Percentiles rank a stretch among this genome's conserved stretches.
These are phyloP conservation scores for Lindbergichthys nudifrons DNA, from an alignment of 2,797 vertebrate species.

Conservation along the genomic window DNA sequence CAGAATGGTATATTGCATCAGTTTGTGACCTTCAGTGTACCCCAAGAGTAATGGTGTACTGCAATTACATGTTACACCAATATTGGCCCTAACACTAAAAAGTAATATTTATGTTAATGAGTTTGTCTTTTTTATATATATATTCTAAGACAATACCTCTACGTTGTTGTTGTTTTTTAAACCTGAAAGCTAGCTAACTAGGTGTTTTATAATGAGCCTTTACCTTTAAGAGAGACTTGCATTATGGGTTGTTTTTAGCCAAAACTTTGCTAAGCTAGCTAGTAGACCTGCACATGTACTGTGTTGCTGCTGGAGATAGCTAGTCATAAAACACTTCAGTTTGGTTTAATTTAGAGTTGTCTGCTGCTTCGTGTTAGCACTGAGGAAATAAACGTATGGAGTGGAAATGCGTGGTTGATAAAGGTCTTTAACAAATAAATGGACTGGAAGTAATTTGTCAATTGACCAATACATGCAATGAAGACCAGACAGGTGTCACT, in stretches of 20 bases:
- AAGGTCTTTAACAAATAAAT: not conserved
- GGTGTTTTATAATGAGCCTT: not conserved
- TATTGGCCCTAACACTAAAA: not conserved
- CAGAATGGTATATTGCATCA: not conserved
- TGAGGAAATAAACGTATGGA: not conserved
- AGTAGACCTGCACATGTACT: not conserved
- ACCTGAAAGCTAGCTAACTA: no score
- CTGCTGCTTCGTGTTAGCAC: not conserved
- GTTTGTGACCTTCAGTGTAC: not conserved
- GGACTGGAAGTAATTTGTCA: not conserved
- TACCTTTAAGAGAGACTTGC: constrained; percentile 22
- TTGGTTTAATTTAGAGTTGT: not conserved
- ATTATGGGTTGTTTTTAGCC: constrained; percentile 16
- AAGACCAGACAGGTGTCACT: not conserved
- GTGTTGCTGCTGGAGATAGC: not conserved
- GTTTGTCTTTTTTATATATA: not conserved
- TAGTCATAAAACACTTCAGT: not conserved
- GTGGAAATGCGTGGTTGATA: not conserved
- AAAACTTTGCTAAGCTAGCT: not conserved
- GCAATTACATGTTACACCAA: not conserved
- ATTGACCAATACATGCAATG: not conserved
- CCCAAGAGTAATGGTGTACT: not conserved
- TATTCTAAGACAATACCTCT: not conserved
- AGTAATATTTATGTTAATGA: not conserved
- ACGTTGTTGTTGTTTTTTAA: not conserved